Conservation (phyloP, 2,888 invertebrate species). For the Venustoraphidia nigricollis region DNA sequence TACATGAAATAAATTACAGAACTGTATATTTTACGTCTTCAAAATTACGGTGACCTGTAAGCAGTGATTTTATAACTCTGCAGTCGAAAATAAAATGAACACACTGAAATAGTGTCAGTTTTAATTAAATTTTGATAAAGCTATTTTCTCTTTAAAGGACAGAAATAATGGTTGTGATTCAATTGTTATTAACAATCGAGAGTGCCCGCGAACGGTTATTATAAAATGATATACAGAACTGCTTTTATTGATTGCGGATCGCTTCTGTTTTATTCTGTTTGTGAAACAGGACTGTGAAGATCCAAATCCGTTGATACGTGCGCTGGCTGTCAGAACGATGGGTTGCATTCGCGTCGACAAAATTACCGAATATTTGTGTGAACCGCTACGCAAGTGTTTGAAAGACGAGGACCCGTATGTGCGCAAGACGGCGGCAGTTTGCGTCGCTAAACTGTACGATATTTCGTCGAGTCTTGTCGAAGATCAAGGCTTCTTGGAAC, state of each 20-base stretch:
- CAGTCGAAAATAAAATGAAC: too few relatives aligned
- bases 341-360: conserved; percentile 99
- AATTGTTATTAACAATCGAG: background rate
- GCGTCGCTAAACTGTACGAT: conserved; percentile 97
- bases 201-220: background rate
- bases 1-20: too few relatives aligned
- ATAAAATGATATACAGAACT: conserved; percentile 2
- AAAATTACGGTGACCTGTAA: too few relatives aligned
- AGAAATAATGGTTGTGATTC: too few relatives aligned
- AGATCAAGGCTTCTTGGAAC: conserved; percentile 92
- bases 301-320: conserved; percentile 95
- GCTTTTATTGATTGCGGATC: conserved; percentile 4
- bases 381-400: conserved; percentile 86
- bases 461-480: conserved; percentile 57
- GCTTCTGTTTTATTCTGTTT: conserved; percentile 8
- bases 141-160: too few relatives aligned
- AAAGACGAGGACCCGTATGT: conserved; percentile 97
- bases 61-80: too few relatives aligned
- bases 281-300: conserved; percentile 88
- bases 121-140: too few relatives aligned
- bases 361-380: conserved; percentile 98
- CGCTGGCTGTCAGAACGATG: conserved; percentile 97
- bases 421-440: conserved; percentile 97
- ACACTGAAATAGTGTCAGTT: too few relatives aligned
- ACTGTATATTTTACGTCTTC: too few relatives aligned